Conservation (phyloP, 2,113 vertebrate genomes). For the Potamarius usumacintae region DNA sequence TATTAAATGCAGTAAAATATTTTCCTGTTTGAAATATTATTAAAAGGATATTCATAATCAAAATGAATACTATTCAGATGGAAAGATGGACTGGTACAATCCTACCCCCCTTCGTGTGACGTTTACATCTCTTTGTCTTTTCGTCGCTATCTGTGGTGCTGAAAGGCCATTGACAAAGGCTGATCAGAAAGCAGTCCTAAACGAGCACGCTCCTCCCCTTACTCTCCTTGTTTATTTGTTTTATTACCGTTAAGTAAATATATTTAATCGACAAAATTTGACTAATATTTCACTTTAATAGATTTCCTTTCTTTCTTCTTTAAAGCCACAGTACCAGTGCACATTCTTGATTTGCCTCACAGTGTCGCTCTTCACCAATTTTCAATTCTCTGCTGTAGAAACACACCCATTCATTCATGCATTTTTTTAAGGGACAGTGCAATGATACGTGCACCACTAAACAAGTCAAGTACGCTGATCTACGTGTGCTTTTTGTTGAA, state of each 20-base stretch:
- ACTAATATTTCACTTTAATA: not conserved
- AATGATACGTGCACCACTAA: not conserved
- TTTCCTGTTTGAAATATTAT: not conserved
- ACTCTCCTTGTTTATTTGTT: not conserved
- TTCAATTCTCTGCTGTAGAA: not conserved
- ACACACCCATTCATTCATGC: slow-evolving; percentile 30
- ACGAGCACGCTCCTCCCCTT: not conserved
- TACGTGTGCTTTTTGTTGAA: not conserved
- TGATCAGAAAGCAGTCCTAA: not conserved
- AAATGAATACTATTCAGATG: too few relatives aligned
- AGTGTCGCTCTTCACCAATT: slow-evolving; percentile 54
- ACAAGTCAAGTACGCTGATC: not conserved
- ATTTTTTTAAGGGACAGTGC: not conserved
- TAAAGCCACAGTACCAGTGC: not conserved
- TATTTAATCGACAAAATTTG: not conserved
- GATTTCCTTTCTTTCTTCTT: not conserved
- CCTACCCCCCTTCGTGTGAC: too few relatives aligned
- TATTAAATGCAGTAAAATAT: not conserved
- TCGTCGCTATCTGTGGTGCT: slow-evolving; percentile 49
- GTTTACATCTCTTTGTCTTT: not conserved
- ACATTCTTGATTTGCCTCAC: slow-evolving; percentile 34
- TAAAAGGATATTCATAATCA: not conserved
- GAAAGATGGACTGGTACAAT: not conserved
- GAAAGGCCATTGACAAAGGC: slow-evolving; percentile 1
- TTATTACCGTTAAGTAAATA: not conserved